Percentiles rank a stretch among this genome's conserved stretches.
phyloP scores from a whole-genome alignment of 2,113 vertebrate species.

The Podocnemis expansa region DNA sequence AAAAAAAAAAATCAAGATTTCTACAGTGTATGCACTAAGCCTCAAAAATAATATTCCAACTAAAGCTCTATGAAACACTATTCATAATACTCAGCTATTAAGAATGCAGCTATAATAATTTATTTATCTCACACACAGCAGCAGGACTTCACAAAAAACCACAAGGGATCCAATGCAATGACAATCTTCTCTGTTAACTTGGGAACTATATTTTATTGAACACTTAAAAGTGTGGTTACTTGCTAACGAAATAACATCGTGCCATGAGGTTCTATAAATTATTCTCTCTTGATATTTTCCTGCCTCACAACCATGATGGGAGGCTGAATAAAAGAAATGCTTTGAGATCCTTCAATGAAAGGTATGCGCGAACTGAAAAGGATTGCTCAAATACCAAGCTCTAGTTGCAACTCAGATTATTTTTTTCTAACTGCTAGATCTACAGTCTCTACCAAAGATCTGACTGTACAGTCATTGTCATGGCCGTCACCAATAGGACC shows the following conservation, averaged over 20 bases:
- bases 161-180: background rate
- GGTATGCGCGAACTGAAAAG: fast-evolving
- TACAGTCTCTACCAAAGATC: background rate
- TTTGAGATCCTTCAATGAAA: background rate
- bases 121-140: conserved; percentile 19
- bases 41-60: background rate
- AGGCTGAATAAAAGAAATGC: background rate
- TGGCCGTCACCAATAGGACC: too few species aligned
- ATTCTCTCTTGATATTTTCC: background rate
- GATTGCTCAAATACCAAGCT: background rate
- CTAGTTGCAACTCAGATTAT: background rate
- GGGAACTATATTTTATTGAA: background rate
- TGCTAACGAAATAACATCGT: conserved; percentile 31
- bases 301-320: background rate
- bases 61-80: background rate
- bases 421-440: background rate
- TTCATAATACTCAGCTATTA: background rate
- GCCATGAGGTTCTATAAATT: background rate
- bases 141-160: background rate
- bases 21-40: background rate
- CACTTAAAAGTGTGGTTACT: background rate
- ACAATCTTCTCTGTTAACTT: conserved; percentile 16
- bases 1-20: background rate
- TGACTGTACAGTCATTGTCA: background rate
- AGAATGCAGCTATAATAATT: background rate